These are phyloP conservation scores for Aphelenchoides besseyi DNA, from an alignment of 1,140 invertebrate species.

Conservation along the genomic window DNA sequence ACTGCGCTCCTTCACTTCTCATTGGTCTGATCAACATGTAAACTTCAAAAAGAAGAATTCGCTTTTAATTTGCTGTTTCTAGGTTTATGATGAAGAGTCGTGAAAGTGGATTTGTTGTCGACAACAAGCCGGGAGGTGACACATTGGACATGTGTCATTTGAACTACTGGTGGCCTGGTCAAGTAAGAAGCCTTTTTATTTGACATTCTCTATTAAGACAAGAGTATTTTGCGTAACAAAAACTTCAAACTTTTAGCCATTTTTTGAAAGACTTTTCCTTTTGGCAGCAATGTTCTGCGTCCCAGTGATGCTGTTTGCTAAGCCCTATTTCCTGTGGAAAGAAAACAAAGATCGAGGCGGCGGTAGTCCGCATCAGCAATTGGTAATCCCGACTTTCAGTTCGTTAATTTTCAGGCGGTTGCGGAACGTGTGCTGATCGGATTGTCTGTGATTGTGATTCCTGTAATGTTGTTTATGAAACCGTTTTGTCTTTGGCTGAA, in stretches of 20 bases:
- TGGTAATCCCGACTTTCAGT: constrained; percentile 48
- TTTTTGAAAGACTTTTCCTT: constrained; percentile 72
- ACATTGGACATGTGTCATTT: constrained; percentile 41
- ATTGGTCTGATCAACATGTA: constrained; percentile 72
- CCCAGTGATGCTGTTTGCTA: constrained; percentile 85
- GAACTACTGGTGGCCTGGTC: constrained; percentile 61
- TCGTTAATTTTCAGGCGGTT: constrained; percentile 50
- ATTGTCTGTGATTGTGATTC: constrained; percentile 77
- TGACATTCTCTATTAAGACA: no score
- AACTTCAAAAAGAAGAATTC: constrained; percentile 49
- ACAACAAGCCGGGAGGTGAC: constrained; percentile 5
- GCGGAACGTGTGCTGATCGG: constrained; percentile 73
- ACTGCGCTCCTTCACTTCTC: constrained; percentile 69
- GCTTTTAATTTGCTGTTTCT: neutral
- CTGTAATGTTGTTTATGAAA: constrained; percentile 87
- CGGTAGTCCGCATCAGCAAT: constrained; percentile 45
- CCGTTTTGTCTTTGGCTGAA: constrained; percentile 68
- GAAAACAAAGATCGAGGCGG: constrained; percentile 47
- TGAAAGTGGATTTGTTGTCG: constrained; percentile 43
- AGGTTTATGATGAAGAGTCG: constrained; percentile 54
- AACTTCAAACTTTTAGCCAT: constrained; percentile 50
- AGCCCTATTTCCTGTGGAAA: constrained; percentile 71
- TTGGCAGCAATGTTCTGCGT: constrained; percentile 77
- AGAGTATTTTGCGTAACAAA: neutral
- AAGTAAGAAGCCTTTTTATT: constrained; percentile 43